Evolutionary conservation across 2,888 invertebrate genomes (phyloP), one percentile per base, ranked within the genome.

Genomic region (Piscicola geometra): DNA sequence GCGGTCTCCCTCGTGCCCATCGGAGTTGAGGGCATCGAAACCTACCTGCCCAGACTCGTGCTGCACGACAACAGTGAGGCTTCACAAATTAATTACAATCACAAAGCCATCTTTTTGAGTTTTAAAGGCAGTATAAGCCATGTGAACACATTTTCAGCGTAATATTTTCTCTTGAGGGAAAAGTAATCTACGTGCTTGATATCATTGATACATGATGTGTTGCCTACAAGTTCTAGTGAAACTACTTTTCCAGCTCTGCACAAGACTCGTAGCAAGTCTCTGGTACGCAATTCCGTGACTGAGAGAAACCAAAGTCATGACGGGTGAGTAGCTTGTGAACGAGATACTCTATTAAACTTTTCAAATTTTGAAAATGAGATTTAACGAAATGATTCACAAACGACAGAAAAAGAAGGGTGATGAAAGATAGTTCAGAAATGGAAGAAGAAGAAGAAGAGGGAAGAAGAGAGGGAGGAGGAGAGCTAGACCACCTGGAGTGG

Each of bases 31-130:
- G n/a, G 25, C 60, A 56, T 56, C 25, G 60, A 56, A n/a, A 25
- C 15, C 60, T 56, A 56, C 25, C 60, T 56, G 60, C 60, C 60
- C n/a, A 5, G 60, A 56, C 60, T 56, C 25, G n/a, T n/a, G 9
- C 60, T 56, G n/a, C 60, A 56, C 9, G 60, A 25, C 60, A 56
- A 5, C 25, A 25, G n/a, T n/a, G n/a, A n/a, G n/a, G n/a, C n/a
- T n/a, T n/a, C 25, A 56, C 60, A 9, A 56, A n/a, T 56, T 3
- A 25, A n/a, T 21, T 15, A 41, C 15, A 41, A 41, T 41, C 41
- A 9, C 41, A 41, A 9, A 9, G 41, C 41, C 41, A n/a, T n/a
- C n/a, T n/a, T n/a, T n/a, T n/a, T n/a, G n/a, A n/a, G 41, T 41
- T 41, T 41, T 15, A 41, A 41, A 41, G 9, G 15, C 15, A 5